Evolutionary conservation across 2,888 invertebrate species (phyloP).

Genomic region (Anorthoa munda): DNA sequence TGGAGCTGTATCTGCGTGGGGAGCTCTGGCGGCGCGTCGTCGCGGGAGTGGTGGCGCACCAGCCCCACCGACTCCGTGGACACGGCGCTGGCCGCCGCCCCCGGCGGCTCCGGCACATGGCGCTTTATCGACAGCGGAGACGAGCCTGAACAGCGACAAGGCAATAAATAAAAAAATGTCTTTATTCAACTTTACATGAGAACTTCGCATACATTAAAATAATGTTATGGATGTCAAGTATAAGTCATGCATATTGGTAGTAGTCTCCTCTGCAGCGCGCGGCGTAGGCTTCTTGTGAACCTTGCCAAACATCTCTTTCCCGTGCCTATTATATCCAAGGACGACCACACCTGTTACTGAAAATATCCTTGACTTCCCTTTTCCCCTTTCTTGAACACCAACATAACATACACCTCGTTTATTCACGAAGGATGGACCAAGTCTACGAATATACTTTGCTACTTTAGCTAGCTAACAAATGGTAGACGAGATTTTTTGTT

Average conservation of each 20-base stretch:
- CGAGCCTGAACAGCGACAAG: constrained; percentile 64
- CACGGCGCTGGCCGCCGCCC: constrained; percentile 73
- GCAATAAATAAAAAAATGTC: no score
- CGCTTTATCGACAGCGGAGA: constrained; percentile 72
- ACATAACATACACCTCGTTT: not conserved
- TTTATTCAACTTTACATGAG: no score
- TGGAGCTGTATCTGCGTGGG: constrained; percentile 75
- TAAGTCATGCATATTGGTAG: no score
- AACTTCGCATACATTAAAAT: no score
- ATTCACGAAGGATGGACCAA: not conserved
- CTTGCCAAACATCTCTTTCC: no score
- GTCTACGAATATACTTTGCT: not conserved
- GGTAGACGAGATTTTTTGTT: no score
- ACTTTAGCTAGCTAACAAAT: not conserved
- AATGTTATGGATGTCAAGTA: no score
- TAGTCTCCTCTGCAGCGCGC: no score
- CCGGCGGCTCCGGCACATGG: constrained; percentile 17
- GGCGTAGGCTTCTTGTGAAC: no score
- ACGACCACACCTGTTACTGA: no score
- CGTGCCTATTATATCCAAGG: no score
- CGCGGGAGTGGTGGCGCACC: constrained; percentile 78
- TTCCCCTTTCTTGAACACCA: not conserved
- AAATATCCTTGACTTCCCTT: no score
- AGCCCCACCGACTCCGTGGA: constrained; percentile 86
- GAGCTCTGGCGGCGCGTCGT: constrained; percentile 70